phyloP scores from a whole-genome alignment of 2,113 vertebrate genomes.

The Centropus unirufus region DNA sequence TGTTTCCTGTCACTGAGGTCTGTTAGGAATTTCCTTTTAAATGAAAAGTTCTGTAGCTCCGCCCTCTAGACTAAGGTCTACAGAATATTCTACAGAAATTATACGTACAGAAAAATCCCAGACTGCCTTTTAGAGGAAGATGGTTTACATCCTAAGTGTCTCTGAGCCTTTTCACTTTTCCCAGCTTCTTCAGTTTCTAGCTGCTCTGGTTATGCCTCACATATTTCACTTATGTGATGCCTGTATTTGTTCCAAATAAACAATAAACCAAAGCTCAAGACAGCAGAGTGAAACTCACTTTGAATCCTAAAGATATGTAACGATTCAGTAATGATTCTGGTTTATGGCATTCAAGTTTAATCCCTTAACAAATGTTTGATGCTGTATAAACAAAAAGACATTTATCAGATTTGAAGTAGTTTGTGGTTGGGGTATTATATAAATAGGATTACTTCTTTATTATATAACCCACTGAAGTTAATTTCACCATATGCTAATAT shows the following conservation, averaged over 20 bases:
- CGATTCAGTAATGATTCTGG: not conserved
- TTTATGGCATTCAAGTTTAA: not conserved
- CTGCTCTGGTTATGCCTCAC: not conserved
- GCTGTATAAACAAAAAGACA: constrained; percentile 28
- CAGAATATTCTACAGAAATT: not conserved
- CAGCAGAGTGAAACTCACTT: not conserved
- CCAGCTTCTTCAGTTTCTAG: not conserved
- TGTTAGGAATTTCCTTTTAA: not conserved
- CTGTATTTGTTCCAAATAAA: not conserved
- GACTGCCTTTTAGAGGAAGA: not conserved
- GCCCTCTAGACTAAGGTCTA: not conserved
- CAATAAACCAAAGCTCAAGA: not conserved
- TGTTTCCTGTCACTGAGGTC: not conserved
- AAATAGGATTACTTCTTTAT: constrained; percentile 49
- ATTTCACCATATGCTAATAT: constrained; percentile 19
- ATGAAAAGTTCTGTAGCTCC: not conserved
- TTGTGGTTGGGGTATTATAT: constrained; percentile 38
- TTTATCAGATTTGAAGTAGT: constrained; percentile 42
- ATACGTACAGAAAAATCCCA: not conserved
- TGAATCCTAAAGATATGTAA: constrained; percentile 5
- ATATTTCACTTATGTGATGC: not conserved
- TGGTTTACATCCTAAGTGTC: not conserved
- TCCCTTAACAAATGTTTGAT: constrained; percentile 3
- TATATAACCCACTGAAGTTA: constrained; percentile 51
- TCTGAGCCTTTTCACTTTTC: not conserved